These are phyloP conservation scores for Liparis tanakae DNA, from an alignment of 2,797 vertebrate species.

Conservation along the genomic window DNA sequence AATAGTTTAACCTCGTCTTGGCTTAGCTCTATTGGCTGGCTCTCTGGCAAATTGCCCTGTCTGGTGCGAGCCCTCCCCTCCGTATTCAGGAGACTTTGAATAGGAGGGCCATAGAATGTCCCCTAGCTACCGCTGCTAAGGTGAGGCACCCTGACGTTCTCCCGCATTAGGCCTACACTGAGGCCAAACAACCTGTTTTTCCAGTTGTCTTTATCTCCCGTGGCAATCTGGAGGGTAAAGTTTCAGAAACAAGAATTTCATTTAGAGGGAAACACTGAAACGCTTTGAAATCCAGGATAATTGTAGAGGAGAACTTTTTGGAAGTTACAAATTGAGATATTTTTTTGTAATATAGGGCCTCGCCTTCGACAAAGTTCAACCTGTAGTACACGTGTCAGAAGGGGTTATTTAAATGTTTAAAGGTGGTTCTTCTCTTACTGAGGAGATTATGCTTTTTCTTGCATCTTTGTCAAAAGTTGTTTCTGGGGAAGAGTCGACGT, in stretches of 20 bases:
- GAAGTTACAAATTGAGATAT: conserved; percentile 58
- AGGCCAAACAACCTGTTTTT: conserved; percentile 84
- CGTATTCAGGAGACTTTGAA: conserved; percentile 81
- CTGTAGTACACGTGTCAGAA: conserved; percentile 14
- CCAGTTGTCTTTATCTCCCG: conserved; percentile 82
- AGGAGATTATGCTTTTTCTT: background rate
- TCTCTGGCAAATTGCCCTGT: conserved; percentile 85
- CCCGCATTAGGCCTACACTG: conserved; percentile 67
- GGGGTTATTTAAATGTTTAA: conserved; percentile 22
- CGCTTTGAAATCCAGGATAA: conserved; percentile 69
- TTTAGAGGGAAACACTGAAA: conserved; percentile 51
- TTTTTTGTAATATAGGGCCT: conserved; percentile 5
- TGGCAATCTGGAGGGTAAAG: conserved; percentile 75
- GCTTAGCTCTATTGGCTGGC: conserved; percentile 82
- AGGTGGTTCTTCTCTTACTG: conserved; percentile 4
- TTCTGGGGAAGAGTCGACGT: background rate
- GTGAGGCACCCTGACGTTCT: conserved; percentile 78
- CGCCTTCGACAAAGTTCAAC: conserved; percentile 29
- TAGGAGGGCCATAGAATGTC: conserved; percentile 81
- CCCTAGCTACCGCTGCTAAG: conserved; percentile 84
- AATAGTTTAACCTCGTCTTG: conserved; percentile 85
- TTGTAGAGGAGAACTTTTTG: conserved; percentile 58
- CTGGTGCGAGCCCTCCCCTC: conserved; percentile 80
- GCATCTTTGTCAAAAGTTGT: background rate
- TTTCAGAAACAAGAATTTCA: conserved; percentile 69